A percentile compares a stretch with the other conserved stretches of the same genome.
These are phyloP conservation scores for Holocentrus rufus DNA, from an alignment of 2,797 vertebrate species.

Conservation along the genomic window DNA sequence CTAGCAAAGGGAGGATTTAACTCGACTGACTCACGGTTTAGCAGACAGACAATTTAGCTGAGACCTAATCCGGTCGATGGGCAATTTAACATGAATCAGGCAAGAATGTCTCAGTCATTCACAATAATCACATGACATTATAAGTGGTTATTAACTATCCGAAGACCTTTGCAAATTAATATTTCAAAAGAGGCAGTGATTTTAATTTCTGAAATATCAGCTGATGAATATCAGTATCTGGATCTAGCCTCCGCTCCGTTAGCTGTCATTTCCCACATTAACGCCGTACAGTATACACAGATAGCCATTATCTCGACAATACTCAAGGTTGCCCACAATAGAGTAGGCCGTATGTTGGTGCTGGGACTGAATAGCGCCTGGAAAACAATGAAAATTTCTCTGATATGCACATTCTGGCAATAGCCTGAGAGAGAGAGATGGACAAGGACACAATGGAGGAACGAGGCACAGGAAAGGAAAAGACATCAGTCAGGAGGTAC, in stretches of 20 bases:
- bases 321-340: conserved; percentile 1
- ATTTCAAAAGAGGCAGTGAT: neutral
- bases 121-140: conserved; percentile 3
- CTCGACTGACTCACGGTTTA: conserved; percentile 6
- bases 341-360: neutral
- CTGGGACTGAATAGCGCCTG: neutral
- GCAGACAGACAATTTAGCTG: neutral
- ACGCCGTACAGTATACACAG: conserved; percentile 10
- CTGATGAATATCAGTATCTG: conserved; percentile 4
- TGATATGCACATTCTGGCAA: neutral
- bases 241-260: conserved; percentile 14
- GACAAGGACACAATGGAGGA: neutral
- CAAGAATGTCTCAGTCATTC: neutral
- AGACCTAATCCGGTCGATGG: neutral
- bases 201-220: conserved; percentile 13
- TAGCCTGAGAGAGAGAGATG: neutral
- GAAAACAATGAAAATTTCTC: conserved; percentile 6
- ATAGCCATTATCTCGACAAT: conserved; percentile 1
- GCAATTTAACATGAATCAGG: conserved; percentile 12
- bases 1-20: conserved; percentile 6
- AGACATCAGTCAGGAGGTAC: neutral
- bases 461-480: neutral
- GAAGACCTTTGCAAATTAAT: neutral
- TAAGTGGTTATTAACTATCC: neutral
- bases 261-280: conserved; percentile 1